Base-by-base conservation (phyloP, 2,797 vertebrate genomes). In the Pipistrellus nathusii region DNA sequence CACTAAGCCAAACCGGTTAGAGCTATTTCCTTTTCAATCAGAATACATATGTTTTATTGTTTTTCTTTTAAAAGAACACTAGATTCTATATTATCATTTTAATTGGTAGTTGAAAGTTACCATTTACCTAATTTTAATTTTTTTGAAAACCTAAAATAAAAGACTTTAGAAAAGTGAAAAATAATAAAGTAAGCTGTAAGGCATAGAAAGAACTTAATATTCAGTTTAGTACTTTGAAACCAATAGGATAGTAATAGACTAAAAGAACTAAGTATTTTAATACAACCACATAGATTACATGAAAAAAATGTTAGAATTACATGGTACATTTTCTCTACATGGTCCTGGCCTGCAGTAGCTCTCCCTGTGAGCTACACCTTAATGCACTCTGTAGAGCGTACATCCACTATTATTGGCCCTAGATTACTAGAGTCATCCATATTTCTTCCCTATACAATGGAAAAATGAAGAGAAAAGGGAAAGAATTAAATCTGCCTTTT, bases 1-100 rank as follows among this genome's bases (percentile, higher is more conserved):
- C 53, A 23, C 1, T 55, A 8, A 55, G 53, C 21, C 21, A 55
- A 55, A 23, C 21, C 1, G 53, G 53, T 55, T 55, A 23, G 21
- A 8, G 53, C 35, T 76, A 18, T 62, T 72, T 86, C 51, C 8
- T 73, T 93, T 90, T 35, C n/a, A 81, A 69, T 27, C 18, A 51
- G 23, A 89, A 71, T 81, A 15, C 10, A 68, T 77, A 46, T 76
- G 13, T 77, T 86, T 85, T 46, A 11, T 73, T 10, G 12, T 51
- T 76, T 94, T 77, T 78, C 53, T 82, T 84, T 87, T 41, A 66
- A 85, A 81, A 89, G 21, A 92, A 57, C 55, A 81, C 73, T 69
- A 73, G 71, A 62, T 72, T 92, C 57, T 88, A 9, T 53, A 59
- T 41, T 27, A 69, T 81, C 35, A 62, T 20, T 94, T 57, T 62